Evolutionary conservation across 2,113 vertebrate genomes (phyloP), one percentile per base, ranked within the genome.

Genomic region (Caranx melampygus): DNA sequence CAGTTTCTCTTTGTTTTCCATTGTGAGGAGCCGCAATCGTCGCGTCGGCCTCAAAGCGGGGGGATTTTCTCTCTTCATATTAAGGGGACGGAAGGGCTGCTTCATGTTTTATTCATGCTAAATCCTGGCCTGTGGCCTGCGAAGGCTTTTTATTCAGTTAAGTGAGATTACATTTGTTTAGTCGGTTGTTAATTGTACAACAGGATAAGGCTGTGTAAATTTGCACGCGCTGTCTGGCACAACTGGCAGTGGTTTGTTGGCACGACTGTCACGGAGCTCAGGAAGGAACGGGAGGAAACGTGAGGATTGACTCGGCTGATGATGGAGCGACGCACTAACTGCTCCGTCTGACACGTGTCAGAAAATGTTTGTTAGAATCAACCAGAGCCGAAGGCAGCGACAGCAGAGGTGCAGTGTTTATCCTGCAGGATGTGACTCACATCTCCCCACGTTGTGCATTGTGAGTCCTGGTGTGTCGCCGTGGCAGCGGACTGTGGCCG

Each of bases 51-150:
- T 81, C 64, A 67, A 49, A 89, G 75, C 31, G 73, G 34, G 31
- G 31, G 52, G 14, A 33, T 69, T 83, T 86, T 72, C 62, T 74
- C 55, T 88, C 60, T 79, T 69, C 58, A 68, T 81, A 62, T 70
- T 26, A 59, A 57, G 45, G 61, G n/a, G 47, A 40, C 0, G 16
- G 60, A 40, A 55, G 62, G 71, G 44, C 6, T 3, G 37, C 4
- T 4, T 74, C 45, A 92, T 93, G 83, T 91, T 92, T 94, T 88
- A 92, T 93, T 92, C 89, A 92, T 91, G 64, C 18, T 26, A 8
- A 75, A 74, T 73, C 63, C n/a, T 45, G 74, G 76, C 85, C 88
- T 21, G 67, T 81, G 84, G 93, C 78, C 63, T 69, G 61, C 47
- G 42, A 31, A 35, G 72, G 72, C 61, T 85, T 62, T 87, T 83